These are phyloP conservation scores for Hassar affinis DNA, from an alignment of 2,113 vertebrate genomes.

Conservation along the genomic window DNA sequence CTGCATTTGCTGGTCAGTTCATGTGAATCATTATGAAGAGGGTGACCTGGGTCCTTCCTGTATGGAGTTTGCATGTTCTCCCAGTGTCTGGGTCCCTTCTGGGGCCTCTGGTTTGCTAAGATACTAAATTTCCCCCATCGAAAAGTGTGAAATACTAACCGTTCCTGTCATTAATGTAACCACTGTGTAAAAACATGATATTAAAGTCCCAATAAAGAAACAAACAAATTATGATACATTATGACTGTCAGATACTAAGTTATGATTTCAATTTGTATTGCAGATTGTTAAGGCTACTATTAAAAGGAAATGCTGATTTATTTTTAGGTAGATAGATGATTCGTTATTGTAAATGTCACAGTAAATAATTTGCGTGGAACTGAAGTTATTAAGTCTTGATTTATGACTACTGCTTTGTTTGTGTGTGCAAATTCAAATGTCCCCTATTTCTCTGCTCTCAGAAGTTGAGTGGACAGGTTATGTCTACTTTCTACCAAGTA, in stretches of 20 bases:
- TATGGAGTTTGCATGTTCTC: too few relatives aligned
- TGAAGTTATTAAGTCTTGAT: not conserved
- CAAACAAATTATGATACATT: too few relatives aligned
- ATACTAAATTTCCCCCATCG: too few relatives aligned
- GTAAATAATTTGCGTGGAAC: not conserved
- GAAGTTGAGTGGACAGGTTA: constrained; percentile 71
- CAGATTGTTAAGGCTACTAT: not conserved
- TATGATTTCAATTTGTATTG: not conserved
- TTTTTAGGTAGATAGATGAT: too few relatives aligned
- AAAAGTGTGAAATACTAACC: too few relatives aligned
- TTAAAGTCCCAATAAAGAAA: too few relatives aligned
- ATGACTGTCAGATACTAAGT: not conserved
- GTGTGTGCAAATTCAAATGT: not conserved
- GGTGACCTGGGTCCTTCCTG: too few relatives aligned
- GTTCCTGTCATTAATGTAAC: too few relatives aligned
- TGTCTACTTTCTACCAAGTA: constrained; percentile 61
- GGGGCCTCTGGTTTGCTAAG: too few relatives aligned
- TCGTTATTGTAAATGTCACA: not conserved
- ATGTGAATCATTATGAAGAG: not conserved
- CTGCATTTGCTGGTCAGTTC: not conserved
- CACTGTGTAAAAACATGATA: too few relatives aligned
- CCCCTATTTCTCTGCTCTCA: constrained; percentile 46
- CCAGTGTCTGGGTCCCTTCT: too few relatives aligned
- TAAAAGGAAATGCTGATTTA: not conserved
- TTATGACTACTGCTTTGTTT: not conserved